A percentile compares a stretch with the other conserved stretches of the same genome.
These are phyloP conservation scores for Sisyra nigra DNA, from an alignment of 2,888 invertebrate species.

Conservation along the genomic window DNA sequence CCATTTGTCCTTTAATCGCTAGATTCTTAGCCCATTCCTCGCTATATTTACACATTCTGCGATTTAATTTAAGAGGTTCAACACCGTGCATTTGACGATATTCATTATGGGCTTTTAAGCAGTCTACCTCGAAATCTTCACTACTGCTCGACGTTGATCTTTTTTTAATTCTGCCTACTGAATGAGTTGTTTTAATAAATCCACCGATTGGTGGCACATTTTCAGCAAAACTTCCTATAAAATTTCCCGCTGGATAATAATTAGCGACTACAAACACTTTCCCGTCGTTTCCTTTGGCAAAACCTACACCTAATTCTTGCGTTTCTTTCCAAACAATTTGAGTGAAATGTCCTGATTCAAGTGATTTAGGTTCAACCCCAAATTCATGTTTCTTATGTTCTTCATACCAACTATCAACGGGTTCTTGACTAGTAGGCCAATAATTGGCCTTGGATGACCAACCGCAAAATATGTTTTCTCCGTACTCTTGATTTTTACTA, in stretches of 20 bases:
- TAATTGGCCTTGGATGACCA: constrained; percentile 48
- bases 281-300: constrained; percentile 42
- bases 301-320: constrained; percentile 57
- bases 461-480: constrained; percentile 54
- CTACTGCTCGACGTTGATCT: background rate
- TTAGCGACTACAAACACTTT: constrained; percentile 74
- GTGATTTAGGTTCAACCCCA: constrained; percentile 44
- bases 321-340: constrained; percentile 74
- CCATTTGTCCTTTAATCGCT: constrained; percentile 44
- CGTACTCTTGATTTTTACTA: constrained; percentile 37
- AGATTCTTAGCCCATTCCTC: constrained; percentile 57
- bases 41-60: constrained; percentile 46
- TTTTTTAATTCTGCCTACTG: background rate
- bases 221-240: constrained; percentile 49
- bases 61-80: constrained; percentile 44
- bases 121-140: constrained; percentile 45
- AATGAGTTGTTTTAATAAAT: constrained; percentile 11
- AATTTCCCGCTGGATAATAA: constrained; percentile 81
- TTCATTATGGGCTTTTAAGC: constrained; percentile 58
- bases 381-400: constrained; percentile 56
- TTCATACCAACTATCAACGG: constrained; percentile 60
- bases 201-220: constrained; percentile 50
- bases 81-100: constrained; percentile 54
- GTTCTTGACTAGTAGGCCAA: constrained; percentile 48
- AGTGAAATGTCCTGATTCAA: constrained; percentile 51